These are phyloP conservation scores for Rhamphomyia laevipes DNA, from an alignment of 2,888 invertebrate species.

Conservation along the genomic window DNA sequence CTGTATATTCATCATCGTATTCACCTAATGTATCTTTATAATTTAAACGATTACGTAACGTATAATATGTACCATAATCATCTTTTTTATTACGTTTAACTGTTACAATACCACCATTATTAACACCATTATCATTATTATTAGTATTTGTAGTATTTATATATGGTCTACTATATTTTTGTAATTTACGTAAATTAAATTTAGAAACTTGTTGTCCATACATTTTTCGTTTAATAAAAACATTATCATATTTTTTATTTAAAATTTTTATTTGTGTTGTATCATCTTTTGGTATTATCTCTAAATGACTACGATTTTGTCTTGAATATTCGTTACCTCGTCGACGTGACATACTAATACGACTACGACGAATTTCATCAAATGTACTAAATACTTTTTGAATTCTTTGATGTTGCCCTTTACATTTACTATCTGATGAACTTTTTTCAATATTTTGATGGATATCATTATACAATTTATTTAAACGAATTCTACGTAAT, in stretches of 20 bases:
- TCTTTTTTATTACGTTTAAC: background rate
- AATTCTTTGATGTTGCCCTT: too few species aligned
- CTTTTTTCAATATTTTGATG: background rate
- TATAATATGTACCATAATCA: slow-evolving; percentile 4
- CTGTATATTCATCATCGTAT: slow-evolving; percentile 3
- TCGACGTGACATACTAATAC: background rate
- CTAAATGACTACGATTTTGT: too few species aligned
- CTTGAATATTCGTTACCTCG: background rate
- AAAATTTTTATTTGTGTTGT: too few species aligned
- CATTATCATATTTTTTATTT: too few species aligned
- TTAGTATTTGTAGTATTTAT: too few species aligned
- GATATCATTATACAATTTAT: background rate
- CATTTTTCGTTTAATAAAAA: background rate
- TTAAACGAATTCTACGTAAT: background rate
- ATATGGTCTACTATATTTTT: too few species aligned
- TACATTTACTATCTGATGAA: background rate
- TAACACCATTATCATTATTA: too few species aligned
- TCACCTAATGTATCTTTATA: background rate
- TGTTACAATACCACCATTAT: too few species aligned
- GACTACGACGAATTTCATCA: background rate
- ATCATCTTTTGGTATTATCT: too few species aligned
- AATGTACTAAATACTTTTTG: background rate
- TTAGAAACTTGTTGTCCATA: background rate
- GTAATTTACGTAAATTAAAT: background rate
- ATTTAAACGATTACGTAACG: slow-evolving; percentile 2